Conservation (phyloP, 1,140 invertebrate genomes). For the Zaprionus davidi region DNA sequence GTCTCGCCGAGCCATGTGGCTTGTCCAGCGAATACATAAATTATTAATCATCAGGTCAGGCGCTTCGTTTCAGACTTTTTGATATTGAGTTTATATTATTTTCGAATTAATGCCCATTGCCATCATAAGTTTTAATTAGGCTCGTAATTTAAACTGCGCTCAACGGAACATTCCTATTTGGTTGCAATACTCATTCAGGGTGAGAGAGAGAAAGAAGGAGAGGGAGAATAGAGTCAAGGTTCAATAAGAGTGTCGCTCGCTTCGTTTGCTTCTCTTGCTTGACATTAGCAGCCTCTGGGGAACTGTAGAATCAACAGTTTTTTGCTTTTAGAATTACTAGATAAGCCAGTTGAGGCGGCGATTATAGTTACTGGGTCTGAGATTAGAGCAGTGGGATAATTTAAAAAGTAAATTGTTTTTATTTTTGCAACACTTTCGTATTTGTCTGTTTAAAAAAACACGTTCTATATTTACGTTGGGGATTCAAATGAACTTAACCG, state of each 20-base stretch:
- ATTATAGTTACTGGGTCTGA: conserved; percentile 3
- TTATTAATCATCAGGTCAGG: conserved; percentile 21
- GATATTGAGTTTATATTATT: conserved; percentile 18
- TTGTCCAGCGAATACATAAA: conserved; percentile 2
- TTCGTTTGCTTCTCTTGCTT: conserved; percentile 13
- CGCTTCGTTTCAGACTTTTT: background rate
- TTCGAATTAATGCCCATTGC: conserved; percentile 19
- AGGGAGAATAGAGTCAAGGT: conserved; percentile 26
- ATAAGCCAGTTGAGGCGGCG: background rate
- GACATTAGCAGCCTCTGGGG: conserved; percentile 9
- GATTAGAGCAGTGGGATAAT: conserved; percentile 15
- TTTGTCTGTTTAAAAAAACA: conserved; percentile 55
- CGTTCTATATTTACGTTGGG: conserved; percentile 43
- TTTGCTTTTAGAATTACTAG: conserved; percentile 15
- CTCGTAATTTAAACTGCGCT: conserved; percentile 15
- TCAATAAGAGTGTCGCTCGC: conserved; percentile 23
- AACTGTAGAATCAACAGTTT: conserved; percentile 5
- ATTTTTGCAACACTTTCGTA: conserved; percentile 44
- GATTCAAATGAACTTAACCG: background rate
- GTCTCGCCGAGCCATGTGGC: conserved; percentile 20
- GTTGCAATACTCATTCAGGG: background rate
- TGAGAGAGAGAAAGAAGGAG: background rate
- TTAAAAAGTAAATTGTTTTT: conserved; percentile 9
- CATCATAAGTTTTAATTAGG: conserved; percentile 22
- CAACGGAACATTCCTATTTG: conserved; percentile 10